Conservation (phyloP, 1,140 invertebrate species). For the Calliopsis andreniformis region DNA sequence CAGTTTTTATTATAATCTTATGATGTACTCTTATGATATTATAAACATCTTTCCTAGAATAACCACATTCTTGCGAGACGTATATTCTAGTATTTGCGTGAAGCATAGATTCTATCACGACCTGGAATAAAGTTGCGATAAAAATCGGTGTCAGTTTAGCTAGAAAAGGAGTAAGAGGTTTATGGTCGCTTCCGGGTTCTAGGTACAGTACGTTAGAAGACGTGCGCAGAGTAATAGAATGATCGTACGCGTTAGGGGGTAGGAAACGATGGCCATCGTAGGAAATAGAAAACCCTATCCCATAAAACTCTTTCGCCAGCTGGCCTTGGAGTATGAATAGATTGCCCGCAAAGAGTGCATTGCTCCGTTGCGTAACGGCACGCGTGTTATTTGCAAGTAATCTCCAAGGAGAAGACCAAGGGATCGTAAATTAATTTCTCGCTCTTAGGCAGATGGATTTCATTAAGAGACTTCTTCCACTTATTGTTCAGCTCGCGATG, state of each 20-base stretch:
- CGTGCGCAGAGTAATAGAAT: slow-evolving; percentile 49
- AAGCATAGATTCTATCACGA: too few relatives aligned
- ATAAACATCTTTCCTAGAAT: too few relatives aligned
- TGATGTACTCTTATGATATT: too few relatives aligned
- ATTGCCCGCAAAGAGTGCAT: slow-evolving; percentile 75
- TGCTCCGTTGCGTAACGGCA: slow-evolving; percentile 74
- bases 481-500: not conserved
- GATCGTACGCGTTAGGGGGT: slow-evolving; percentile 24
- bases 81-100: too few relatives aligned
- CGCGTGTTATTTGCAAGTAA: slow-evolving; percentile 72
- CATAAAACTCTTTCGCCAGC: slow-evolving; percentile 57
- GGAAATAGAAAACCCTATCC: slow-evolving; percentile 52
- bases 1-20: too few relatives aligned
- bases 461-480: not conserved
- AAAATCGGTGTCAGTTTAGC: slow-evolving; percentile 16
- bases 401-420: not conserved
- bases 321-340: slow-evolving; percentile 77
- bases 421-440: slow-evolving; percentile 24
- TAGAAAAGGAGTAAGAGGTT: slow-evolving; percentile 18
- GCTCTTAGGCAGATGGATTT: slow-evolving; percentile 6
- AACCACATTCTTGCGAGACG: too few relatives aligned
- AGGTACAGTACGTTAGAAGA: slow-evolving; percentile 51
- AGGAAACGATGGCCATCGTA: slow-evolving; percentile 61
- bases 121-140: slow-evolving; percentile 29
- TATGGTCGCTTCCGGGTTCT: slow-evolving; percentile 35